Base-by-base conservation (phyloP, 2,113 vertebrate species). In the Gasterosteus nipponicus region DNA sequence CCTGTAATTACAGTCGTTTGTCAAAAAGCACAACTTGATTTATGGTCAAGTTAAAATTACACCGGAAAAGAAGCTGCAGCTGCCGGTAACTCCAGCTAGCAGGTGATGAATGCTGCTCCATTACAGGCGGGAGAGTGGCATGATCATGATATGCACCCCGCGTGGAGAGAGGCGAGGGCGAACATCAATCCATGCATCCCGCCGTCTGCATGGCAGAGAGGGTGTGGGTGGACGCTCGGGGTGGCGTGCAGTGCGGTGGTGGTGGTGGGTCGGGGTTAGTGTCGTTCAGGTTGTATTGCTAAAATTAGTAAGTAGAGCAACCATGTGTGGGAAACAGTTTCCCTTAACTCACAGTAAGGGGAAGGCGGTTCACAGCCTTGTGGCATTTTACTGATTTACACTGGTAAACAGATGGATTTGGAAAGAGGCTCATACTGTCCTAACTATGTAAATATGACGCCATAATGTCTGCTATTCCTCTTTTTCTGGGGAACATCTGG, bases 1-100 rank as follows among this genome's bases (percentile, higher is more conserved):
- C 69, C 91, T 92, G 93, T 97, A 97, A 98, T 97, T 96, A 95
- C 92, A 90, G 94, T 95, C 91, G 95, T 98, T 97, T 96, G 95
- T 97, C 96, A 98, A 93, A 26, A 94, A 89, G 92, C 88, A 74
- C 87, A 84, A 65, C 93, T 95, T 96, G 95, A 97, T 97, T 97
- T 96, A 96, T 95, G 95, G 93, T 95, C 94, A 82, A 96, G 96
- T 96, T 97, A 96, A 96, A 96, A 95, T 93, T 89, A 94, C 86
- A 88, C 86, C 83, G 69, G 86, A 91, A 91, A 88, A 93, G 95
- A 95, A 92, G 88, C 93, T 90, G 86, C 92, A 86, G 89, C 92
- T 92, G 75, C 88, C 89, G 92, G 84, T 94, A 87, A 84, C 85
- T 83, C 31, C 9, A 62, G 75, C 62, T 85, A 76, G 92, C 88